These are phyloP conservation scores for Atlantisia rogersi DNA, from an alignment of 2,113 vertebrate genomes.

Conservation along the genomic window DNA sequence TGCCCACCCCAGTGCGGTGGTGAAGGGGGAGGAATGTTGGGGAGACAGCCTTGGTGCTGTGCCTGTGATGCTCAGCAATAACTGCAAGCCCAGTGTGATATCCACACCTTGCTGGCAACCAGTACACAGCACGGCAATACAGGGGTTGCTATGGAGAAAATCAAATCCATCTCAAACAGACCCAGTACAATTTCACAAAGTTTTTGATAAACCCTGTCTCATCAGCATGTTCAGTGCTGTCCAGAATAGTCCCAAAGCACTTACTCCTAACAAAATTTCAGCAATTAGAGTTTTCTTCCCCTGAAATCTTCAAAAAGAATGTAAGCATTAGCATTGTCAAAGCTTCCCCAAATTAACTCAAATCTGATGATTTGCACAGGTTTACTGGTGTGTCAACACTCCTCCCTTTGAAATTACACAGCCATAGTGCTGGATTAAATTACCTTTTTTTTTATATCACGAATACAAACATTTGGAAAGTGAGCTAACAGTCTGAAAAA, in stretches of 20 bases:
- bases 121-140: too few species aligned
- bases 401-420: neutral
- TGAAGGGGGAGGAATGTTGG: too few species aligned
- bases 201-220: neutral
- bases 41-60: too few species aligned
- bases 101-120: too few species aligned
- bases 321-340: neutral
- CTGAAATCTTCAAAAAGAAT: neutral
- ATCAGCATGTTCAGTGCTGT: neutral
- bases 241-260: neutral
- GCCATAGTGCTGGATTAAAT: neutral
- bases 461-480: neutral
- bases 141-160: too few species aligned
- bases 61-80: too few species aligned
- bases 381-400: neutral
- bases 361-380: rapidly evolving
- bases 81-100: too few species aligned
- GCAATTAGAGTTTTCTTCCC: neutral
- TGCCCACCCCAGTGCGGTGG: too few species aligned
- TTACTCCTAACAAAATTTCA: neutral
- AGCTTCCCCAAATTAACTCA: neutral
- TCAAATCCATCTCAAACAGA: too few species aligned
- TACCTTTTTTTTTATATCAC: neutral
- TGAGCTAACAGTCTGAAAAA: neutral
- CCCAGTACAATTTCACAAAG: neutral